These are phyloP conservation scores for Ptiloglossa arizonensis DNA, from an alignment of 1,140 invertebrate species.

Conservation along the genomic window DNA sequence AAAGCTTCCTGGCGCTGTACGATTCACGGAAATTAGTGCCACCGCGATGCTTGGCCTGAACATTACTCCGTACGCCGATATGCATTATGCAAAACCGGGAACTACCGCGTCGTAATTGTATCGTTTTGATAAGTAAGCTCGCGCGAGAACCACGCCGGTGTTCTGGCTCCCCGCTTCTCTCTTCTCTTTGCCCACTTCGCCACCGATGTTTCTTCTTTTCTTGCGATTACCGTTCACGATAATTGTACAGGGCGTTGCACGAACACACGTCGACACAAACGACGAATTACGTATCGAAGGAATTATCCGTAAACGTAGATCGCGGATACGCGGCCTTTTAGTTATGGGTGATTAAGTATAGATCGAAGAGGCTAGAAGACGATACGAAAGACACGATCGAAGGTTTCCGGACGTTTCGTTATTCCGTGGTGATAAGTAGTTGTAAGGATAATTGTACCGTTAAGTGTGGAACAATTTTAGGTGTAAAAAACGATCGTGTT, in stretches of 20 bases:
- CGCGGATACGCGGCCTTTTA: too few relatives aligned
- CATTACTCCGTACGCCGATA: constrained; percentile 28
- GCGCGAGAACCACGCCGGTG: constrained; percentile 1
- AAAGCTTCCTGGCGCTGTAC: constrained; percentile 58
- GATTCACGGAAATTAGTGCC: constrained; percentile 66
- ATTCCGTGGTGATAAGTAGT: too few relatives aligned
- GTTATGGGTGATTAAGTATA: too few relatives aligned
- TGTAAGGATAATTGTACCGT: too few relatives aligned
- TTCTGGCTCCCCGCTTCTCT: background rate
- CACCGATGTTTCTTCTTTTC: constrained; percentile 8
- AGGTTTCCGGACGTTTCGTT: too few relatives aligned
- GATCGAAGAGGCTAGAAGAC: too few relatives aligned
- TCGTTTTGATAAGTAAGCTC: constrained; percentile 46
- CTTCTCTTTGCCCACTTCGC: too few relatives aligned
- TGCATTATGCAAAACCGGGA: constrained; percentile 47
- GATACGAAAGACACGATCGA: too few relatives aligned
- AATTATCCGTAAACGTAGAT: too few relatives aligned
- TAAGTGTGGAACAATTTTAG: too few relatives aligned
- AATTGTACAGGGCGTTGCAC: background rate
- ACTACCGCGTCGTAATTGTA: constrained; percentile 49
- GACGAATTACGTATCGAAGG: too few relatives aligned
- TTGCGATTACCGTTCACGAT: background rate
- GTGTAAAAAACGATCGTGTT: too few relatives aligned
- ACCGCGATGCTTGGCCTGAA: constrained; percentile 37
- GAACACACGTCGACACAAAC: background rate